A percentile compares a stretch with the other conserved stretches of the same genome.
These are phyloP conservation scores for Pterocles orientalis DNA, from an alignment of 2,113 vertebrate species.

Conservation along the genomic window DNA sequence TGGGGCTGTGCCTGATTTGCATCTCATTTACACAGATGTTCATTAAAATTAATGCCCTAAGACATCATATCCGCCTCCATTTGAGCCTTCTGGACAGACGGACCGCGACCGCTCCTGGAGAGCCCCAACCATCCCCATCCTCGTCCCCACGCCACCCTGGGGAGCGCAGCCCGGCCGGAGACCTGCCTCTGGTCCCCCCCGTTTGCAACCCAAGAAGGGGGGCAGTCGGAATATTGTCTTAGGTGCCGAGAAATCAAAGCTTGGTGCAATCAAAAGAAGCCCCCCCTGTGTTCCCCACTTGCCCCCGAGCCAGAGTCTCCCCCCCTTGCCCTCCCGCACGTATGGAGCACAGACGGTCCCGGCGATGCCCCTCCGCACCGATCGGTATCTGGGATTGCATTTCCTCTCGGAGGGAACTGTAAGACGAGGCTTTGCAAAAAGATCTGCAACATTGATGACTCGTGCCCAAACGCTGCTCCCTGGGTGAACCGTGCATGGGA, in stretches of 20 bases:
- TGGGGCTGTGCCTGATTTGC: constrained; percentile 35
- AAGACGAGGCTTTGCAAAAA: background rate
- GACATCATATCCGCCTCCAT: constrained; percentile 11
- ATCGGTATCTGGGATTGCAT: background rate
- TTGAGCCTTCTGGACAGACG: background rate
- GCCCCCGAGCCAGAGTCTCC: background rate
- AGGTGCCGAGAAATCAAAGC: background rate
- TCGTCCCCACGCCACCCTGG: background rate
- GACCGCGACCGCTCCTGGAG: background rate
- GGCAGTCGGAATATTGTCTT: background rate
- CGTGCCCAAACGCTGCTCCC: background rate
- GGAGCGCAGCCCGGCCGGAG: background rate
- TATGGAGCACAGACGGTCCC: background rate
- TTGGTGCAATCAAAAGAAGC: background rate
- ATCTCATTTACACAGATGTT: constrained; percentile 61
- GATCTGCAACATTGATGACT: background rate
- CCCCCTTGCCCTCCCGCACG: background rate
- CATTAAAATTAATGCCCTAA: constrained; percentile 62
- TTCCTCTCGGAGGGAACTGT: background rate
- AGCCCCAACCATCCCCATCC: background rate
- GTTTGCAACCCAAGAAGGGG: background rate
- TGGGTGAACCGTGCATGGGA: background rate
- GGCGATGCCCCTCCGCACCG: background rate
- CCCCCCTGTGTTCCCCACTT: fast-evolving
- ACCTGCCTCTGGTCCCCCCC: background rate